A percentile compares a stretch with the other conserved stretches of the same genome.
phyloP scores from a whole-genome alignment of 2,797 vertebrate genomes.

The Pteropus rufus region DNA sequence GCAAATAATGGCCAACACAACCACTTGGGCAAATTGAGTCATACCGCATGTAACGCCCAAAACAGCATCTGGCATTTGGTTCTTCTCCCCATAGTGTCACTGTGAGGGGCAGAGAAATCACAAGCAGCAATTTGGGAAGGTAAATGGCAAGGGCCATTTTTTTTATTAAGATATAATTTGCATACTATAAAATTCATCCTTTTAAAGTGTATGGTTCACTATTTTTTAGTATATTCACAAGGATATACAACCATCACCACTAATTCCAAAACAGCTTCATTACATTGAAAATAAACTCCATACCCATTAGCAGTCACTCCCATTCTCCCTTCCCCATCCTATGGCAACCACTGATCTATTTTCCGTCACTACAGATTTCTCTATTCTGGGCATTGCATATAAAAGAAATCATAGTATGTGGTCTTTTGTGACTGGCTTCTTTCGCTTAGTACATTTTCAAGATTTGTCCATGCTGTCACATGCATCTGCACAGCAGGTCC shows the following conservation, averaged over 20 bases:
- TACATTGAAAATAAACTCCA: not conserved
- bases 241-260: not conserved
- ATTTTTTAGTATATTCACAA: not conserved
- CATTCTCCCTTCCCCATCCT: too few species aligned
- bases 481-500: not conserved
- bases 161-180: not conserved
- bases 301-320: not conserved
- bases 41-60: fast-evolving
- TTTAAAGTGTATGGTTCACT: not conserved
- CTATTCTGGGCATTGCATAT: not conserved
- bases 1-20: not conserved
- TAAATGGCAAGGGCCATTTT: not conserved
- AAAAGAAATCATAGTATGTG: not conserved
- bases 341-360: not conserved
- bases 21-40: not conserved
- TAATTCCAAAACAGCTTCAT: not conserved
- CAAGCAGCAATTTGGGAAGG: not conserved
- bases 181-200: not conserved
- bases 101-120: not conserved
- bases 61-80: not conserved
- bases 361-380: not conserved
- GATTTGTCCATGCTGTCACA: not conserved
- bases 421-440: not conserved
- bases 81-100: not conserved
- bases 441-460: not conserved